These are phyloP conservation scores for Gonioctena quinquepunctata DNA, from an alignment of 1,140 invertebrate genomes.

Conservation along the genomic window DNA sequence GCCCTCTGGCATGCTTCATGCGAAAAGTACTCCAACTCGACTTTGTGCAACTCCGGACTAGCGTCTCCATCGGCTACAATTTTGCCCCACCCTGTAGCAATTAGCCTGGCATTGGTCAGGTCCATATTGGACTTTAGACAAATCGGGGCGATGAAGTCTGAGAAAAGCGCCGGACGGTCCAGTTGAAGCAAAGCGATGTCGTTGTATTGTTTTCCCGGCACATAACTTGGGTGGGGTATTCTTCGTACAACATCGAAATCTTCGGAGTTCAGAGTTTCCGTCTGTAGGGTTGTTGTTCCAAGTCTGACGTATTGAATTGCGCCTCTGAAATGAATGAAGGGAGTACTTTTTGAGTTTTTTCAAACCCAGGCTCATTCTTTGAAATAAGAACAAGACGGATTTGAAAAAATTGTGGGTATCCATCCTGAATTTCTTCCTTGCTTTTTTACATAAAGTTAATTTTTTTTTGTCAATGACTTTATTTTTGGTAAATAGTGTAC, in stretches of 20 bases:
- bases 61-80: constrained; percentile 50
- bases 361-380: too few species aligned
- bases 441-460: too few species aligned
- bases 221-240: constrained; percentile 59
- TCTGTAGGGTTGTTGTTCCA: constrained; percentile 15
- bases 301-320: constrained; percentile 27
- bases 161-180: constrained; percentile 54
- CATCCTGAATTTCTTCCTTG: too few species aligned
- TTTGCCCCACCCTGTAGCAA: constrained; percentile 47
- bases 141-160: constrained; percentile 58
- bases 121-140: constrained; percentile 60
- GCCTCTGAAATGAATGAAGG: constrained; percentile 28
- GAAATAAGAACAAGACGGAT: too few species aligned
- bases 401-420: neutral
- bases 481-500: too few species aligned
- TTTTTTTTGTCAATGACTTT: too few species aligned
- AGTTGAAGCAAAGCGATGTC: constrained; percentile 68
- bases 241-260: constrained; percentile 20
- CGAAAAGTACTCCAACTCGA: constrained; percentile 53
- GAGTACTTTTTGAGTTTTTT: neutral
- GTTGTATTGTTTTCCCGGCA: constrained; percentile 60
- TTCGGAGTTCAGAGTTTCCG: constrained; percentile 21
- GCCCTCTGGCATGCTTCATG: constrained; percentile 41
- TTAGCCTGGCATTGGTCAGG: constrained; percentile 24
- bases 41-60: constrained; percentile 60